Evolutionary conservation across 2,797 vertebrate species (phyloP), one percentile per base, ranked within the genome.

Genomic region (Premnoplex brunnescens): DNA sequence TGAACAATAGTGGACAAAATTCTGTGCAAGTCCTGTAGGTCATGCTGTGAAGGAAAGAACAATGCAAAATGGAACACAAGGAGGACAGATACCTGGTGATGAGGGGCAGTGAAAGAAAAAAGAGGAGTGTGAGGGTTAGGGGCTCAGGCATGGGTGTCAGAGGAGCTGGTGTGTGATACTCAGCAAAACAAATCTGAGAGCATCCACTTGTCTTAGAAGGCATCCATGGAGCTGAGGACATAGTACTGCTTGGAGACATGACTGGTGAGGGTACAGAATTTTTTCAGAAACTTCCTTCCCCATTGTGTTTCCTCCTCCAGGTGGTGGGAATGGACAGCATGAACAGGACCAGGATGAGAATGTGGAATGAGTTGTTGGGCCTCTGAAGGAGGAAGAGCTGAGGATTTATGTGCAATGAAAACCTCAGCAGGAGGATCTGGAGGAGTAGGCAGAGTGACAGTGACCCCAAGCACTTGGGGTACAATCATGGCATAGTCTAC

Each of bases 211-310:
- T 67, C 16, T 27, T 34, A 24, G 41, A 28, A 64, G 46, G n/a
- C 19, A 64, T 24, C 60, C 19, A 9, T 16, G 41, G 46, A 69
- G 22, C 7, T 80, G 55, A 10, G 41, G 14, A 26, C 19, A 43
- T 6, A 20, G n/a, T 8, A 48, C 7, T 68, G 17, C 30, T 77
- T 81, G 69, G 13, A 69, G 27, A 12, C 18, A 32, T 34, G 63
- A 68, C 22, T 22, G 17, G 21, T 23, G 44, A 46, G 27, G 12
- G 9, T 68, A 28, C 19, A 52, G 16, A 77, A 43, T 9, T 49
- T 23, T 5, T 82, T 30, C 44, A 24, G 17, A 78, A 66, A 2
- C 1, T 1, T 3, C 7, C 3, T 55, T 64, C 13, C 5, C 1
- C 8, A 12, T 1, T 56, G 41, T 39, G 15, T 49, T 91, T 88